Base-by-base conservation (phyloP, 2,888 invertebrate genomes). In the Parnassius smintheus region DNA sequence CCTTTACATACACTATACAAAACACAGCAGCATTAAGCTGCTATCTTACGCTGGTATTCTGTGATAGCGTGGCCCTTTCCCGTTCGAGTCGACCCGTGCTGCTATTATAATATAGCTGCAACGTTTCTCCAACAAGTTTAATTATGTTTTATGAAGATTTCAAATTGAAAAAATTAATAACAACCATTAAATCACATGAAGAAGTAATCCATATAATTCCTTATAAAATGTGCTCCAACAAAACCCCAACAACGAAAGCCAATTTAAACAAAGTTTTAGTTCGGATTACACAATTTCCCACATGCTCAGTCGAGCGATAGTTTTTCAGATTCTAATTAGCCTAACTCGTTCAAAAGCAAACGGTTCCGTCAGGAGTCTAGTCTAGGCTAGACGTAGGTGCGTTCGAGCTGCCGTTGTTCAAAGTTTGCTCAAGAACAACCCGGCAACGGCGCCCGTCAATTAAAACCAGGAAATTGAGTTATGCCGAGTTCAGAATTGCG, bases 401-500 rank as follows among this genome's bases (percentile, higher is more conserved):
- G 63, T 59, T 56, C 50, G 45, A 53, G 53, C 45, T 54, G 42
- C 18, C 55, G 51, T 55, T 52, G 63, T 59, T 59, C 59, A 56
- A 64, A 64, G 56, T 64, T 64, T 56, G 42, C 59, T 64, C 63
- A 64, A 64, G 63, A 63, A 63, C 62, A 57, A 44, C 50, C 55
- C 59, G 59, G 55, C 59, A 46, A 52, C 59, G 52, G 59, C 58
- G 62, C 49, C 41, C 59, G 59, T 59, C 63, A 64, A 64, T 64
- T 64, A 64, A 64, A 64, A 59, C 59, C 63, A 56, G 59, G 63
- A 64, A 64, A 64, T 64, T 64, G 63, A 64, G 63, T 64, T 64
- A 59, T 64, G 63, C 63, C 35, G 59, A 64, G 59, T 64, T 64
- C 56, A 41, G 59, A 48, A 64, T 52, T 59, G 59, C 59, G 22